Conservation (phyloP, 2,113 vertebrate species). For the Carassius gibelio region DNA sequence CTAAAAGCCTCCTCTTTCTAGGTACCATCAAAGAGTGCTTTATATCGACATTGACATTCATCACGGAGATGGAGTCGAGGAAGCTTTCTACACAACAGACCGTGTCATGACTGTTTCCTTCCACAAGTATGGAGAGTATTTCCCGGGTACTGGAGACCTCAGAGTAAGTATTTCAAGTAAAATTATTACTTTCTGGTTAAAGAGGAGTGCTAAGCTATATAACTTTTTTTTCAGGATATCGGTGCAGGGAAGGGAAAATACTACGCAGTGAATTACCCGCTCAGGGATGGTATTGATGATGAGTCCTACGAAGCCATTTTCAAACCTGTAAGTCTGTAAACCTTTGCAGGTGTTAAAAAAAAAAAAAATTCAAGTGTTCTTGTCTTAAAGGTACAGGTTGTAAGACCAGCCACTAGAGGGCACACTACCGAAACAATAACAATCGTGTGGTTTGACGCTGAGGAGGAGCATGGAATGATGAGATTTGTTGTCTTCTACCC, state of each 20-base stretch:
- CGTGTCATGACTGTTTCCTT: slow-evolving; percentile 98
- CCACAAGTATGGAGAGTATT: slow-evolving; percentile 98
- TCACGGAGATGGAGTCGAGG: slow-evolving; percentile 96
- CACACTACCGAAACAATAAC: too few species aligned
- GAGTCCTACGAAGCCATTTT: slow-evolving; percentile 98
- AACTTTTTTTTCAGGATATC: slow-evolving; percentile 82
- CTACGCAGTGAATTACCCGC: slow-evolving; percentile 96
- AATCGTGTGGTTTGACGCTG: too few species aligned
- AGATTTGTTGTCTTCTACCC: too few species aligned
- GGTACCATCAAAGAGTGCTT: slow-evolving; percentile 97
- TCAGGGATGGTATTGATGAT: slow-evolving; percentile 94
- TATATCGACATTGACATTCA: slow-evolving; percentile 99
- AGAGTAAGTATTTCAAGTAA: slow-evolving; percentile 79
- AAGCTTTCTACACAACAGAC: slow-evolving; percentile 99
- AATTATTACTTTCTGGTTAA: neutral
- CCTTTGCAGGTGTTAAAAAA: neutral
- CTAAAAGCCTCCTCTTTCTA: slow-evolving; percentile 53
- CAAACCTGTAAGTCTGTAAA: slow-evolving; percentile 84
- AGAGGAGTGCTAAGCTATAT: neutral
- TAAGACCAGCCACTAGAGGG: too few species aligned
- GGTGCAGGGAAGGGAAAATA: slow-evolving; percentile 98
- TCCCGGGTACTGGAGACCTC: slow-evolving; percentile 95
- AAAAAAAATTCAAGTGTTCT: too few species aligned
- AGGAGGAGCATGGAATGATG: too few species aligned
- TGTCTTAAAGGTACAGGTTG: neutral